Evolutionary conservation across 2,888 invertebrate genomes (phyloP), one percentile per base, ranked within the genome.

Genomic region (Sinotaia quadrata): DNA sequence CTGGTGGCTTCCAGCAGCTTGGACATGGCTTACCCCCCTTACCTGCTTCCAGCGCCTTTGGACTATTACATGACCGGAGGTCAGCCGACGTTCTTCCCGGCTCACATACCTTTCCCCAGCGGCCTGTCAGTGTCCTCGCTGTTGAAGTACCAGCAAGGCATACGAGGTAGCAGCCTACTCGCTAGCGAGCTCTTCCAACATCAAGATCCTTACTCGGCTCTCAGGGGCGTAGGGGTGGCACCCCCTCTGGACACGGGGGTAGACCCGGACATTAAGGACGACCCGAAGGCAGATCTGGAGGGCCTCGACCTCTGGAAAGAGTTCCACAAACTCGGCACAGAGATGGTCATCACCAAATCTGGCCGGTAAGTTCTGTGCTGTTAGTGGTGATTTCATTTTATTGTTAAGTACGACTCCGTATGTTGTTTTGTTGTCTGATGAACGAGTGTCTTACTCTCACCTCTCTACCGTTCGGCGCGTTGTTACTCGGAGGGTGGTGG

Each of bases 261-360:
- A 56, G 72, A 72, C 37, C 59, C 69, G 10, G 72, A 72, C 52
- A 69, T 72, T 10, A 72, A 72, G 67, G 72, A 72, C 34, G 72
- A 72, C 29, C 72, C 72, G 33, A 67, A 62, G 31, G 72, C 72
- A 2, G 72, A 72, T 3, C 67, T 72, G 18, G 72, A 72, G 33
- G 67, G 72, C 18, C 12, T 61, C 34, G 67, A 72, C 27, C 33
- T 69, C 29, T 69, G 72, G 72, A 69, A 63, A 41, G 54, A 67
- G 57, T 72, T 72, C 44, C 63, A 72, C 57, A 65, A 67, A n/a
- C 67, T 72, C 29, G 69, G 72, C 8, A 72, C 72, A 0, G 72
- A 69, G 57, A 69, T 69, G 72, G 72, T 72, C 52, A 72, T 72
- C 37, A 72, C 69, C 12, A 69, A 69, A 51, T 72, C 69, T 0